Evolutionary conservation across 1,140 invertebrate genomes (phyloP), one percentile per base, ranked within the genome.

Genomic region (Drosophila serrata): DNA sequence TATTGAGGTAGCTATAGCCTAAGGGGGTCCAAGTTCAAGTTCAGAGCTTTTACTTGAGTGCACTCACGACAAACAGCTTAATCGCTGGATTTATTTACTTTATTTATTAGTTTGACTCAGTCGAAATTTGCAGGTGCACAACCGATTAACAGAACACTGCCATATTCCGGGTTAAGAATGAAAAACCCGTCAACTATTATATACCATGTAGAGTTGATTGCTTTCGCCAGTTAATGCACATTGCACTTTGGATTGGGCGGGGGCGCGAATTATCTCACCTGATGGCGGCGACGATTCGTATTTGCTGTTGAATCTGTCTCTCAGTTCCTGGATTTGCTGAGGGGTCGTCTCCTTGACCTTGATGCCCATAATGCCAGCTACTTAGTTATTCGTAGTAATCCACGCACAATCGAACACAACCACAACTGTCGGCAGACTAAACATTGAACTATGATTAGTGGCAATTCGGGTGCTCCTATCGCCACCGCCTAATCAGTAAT

Each of bases 231-330:
- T n/a, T 60, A 56, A 43, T 33, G 45, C 31, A 42, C 43, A 22
- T 59, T 69, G 68, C 48, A 69, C 68, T 69, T 70, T 57, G 64
- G 9, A 48, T 42, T 33, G 13, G 24, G 24, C 12, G n/a, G 9
- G 24, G 17, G 2, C 22, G 29, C 2, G 45, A 15, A 75, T 60
- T 76, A 55, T 55, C 75, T 88, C 75, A 92, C 91, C 91, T 85
- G 74, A 6, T 5, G 91, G 91, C 29, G 88, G 88, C 51, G 94
- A 93, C 12, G 93, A 92, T 35, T 93, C 91, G 17, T 94, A 84
- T 80, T 94, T 94, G 51, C 93, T 93, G 24, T 94, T 93, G 72
- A 95, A 95, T 58, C 90, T 93, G 13, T 93, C 93, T 17, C 94
- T 93, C 29, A 95, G 81, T 49, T 94, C 94, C 39, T 82, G 75